Evolutionary conservation across 2,888 invertebrate genomes (phyloP).

Genomic region (Brachycybe producta): DNA sequence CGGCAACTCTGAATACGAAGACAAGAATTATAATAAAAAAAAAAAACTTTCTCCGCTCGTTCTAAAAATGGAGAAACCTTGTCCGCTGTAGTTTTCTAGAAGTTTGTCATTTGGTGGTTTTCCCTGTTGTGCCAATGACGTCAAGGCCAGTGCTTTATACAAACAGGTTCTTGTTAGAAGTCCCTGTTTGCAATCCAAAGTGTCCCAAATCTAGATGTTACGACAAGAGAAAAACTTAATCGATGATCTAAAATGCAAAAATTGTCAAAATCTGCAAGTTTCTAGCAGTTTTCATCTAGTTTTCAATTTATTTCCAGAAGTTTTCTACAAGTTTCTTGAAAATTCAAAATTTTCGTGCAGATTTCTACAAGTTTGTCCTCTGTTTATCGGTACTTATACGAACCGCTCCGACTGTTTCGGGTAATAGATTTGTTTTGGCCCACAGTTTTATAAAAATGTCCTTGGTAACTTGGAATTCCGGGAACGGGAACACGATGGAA

Average conservation of each 20-base stretch:
- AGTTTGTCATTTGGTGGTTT: slow-evolving; percentile 30
- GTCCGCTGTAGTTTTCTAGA: slow-evolving; percentile 14
- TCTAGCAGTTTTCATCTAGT: too few relatives aligned
- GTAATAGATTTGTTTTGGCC: background rate
- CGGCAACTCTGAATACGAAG: slow-evolving; percentile 31
- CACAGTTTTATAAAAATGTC: slow-evolving; percentile 34
- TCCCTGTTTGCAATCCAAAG: slow-evolving; percentile 32
- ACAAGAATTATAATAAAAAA: background rate
- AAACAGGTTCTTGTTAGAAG: slow-evolving; percentile 32
- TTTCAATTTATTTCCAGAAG: too few relatives aligned
- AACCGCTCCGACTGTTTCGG: background rate
- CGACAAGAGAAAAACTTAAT: background rate
- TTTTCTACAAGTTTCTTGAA: too few relatives aligned
- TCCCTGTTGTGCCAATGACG: slow-evolving; percentile 36
- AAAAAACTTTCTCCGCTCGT: background rate
- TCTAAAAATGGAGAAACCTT: slow-evolving; percentile 14
- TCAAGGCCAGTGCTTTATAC: slow-evolving; percentile 35
- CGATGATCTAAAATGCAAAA: background rate
- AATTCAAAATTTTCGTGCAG: too few relatives aligned
- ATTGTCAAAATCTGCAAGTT: background rate
- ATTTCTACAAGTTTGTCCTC: too few relatives aligned
- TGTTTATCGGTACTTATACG: too few relatives aligned
- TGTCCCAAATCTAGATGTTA: slow-evolving; percentile 34
- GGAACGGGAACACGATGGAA: slow-evolving; percentile 34
- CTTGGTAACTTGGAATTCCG: slow-evolving; percentile 33